Conservation (phyloP, 2,888 invertebrate genomes). For the Platycnemis pennipes region DNA sequence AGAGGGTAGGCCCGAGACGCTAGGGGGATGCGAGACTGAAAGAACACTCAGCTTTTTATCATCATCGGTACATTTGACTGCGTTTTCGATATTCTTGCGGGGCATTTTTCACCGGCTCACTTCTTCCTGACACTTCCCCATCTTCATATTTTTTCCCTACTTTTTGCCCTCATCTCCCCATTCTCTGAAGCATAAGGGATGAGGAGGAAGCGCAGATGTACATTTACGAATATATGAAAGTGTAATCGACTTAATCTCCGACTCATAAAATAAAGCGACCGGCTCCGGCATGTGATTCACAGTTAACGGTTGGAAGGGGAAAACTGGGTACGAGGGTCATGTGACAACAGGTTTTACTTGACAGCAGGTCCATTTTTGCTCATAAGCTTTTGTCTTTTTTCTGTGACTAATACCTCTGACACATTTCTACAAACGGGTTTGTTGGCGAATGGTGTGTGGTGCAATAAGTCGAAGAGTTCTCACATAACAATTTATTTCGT, state of each 20-base stretch:
- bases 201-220: not conserved
- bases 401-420: not conserved
- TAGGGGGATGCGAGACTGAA: not conserved
- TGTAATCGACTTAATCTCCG: conserved; percentile 15
- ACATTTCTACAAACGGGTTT: conserved; percentile 13
- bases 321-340: not conserved
- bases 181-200: conserved; percentile 48
- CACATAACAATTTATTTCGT: not conserved
- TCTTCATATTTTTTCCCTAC: not conserved
- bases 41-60: conserved; percentile 44
- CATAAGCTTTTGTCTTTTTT: not conserved
- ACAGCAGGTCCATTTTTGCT: not conserved
- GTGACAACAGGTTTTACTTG: not conserved
- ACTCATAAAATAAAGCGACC: conserved; percentile 2
- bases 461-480: not conserved
- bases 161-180: not conserved
- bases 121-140: conserved; percentile 45
- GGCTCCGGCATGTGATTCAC: not conserved
- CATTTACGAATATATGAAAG: conserved; percentile 37
- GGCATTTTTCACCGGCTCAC: conserved; percentile 58
- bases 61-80: conserved; percentile 58
- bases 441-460: not conserved
- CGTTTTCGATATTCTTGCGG: conserved; percentile 56
- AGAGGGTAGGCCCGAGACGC: not conserved
- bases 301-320: not conserved